Conservation (phyloP, 1,140 invertebrate species). For the Papilio aristodemus region DNA sequence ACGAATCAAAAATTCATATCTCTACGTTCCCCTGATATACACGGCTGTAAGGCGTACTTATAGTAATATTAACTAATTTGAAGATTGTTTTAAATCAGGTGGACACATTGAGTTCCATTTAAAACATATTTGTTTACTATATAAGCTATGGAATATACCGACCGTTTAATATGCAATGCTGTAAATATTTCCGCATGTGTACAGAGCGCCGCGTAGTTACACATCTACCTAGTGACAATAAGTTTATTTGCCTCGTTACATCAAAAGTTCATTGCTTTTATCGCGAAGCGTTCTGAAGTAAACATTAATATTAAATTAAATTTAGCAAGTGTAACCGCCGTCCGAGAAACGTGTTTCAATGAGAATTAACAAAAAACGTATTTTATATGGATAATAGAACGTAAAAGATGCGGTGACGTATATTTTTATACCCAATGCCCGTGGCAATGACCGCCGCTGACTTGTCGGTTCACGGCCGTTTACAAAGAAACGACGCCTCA, state of each 20-base stretch:
- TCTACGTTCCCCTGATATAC: neutral
- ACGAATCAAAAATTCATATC: no score
- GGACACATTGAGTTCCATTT: neutral
- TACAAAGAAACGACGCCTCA: slow-evolving; percentile 58
- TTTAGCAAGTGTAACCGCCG: slow-evolving; percentile 25
- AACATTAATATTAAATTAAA: slow-evolving; percentile 13
- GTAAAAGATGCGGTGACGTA: slow-evolving; percentile 69
- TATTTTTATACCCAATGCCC: slow-evolving; percentile 73
- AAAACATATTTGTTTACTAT: neutral
- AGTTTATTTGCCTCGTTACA: slow-evolving; percentile 15
- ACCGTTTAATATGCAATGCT: neutral
- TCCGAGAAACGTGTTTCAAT: slow-evolving; percentile 18
- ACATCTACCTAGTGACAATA: neutral
- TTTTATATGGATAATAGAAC: slow-evolving; percentile 42
- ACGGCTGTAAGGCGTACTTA: no score
- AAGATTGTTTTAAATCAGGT: no score
- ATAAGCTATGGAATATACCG: neutral
- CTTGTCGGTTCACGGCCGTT: slow-evolving; percentile 73
- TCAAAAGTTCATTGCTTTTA: slow-evolving; percentile 24
- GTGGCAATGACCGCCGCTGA: slow-evolving; percentile 75
- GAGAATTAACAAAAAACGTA: slow-evolving; percentile 22
- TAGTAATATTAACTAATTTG: no score
- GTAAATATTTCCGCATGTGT: slow-evolving; percentile 22
- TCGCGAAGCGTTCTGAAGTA: neutral
- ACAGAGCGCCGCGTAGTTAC: neutral